Base-by-base conservation (phyloP, 2,113 vertebrate genomes). In the Mesitornis unicolor region DNA sequence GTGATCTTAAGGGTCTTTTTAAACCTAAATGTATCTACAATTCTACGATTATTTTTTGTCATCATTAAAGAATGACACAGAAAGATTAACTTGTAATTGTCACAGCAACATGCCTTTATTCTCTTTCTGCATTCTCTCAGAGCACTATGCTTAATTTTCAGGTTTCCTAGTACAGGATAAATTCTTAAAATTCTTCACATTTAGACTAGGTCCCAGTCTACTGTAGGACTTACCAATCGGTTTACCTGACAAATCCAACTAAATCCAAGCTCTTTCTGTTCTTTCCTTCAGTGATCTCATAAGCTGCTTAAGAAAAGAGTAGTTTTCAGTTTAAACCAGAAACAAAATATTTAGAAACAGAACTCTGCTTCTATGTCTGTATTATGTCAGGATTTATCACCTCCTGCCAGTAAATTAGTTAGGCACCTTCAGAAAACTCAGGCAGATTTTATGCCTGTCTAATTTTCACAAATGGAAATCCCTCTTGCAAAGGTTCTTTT, bases 341-440 rank as follows among this genome's bases (percentile, higher is more conserved):
- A 94, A 73, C 28, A 86, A 95, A 95, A 65, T 69, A 90, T 88
- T 94, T 86, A 90, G 79, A 77, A 93, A 65, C 15, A 86, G 28
- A 57, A 42, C 5, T 73, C 45, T 79, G 74, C 57, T 17, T 71
- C 67, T 73, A 11, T 45, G 54, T 53, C 33, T 90, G 50, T 80
- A 63, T 88, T 90, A 77, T 86, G 45, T 64, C 63, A 74, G 68
- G 76, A 63, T 94, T 90, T 93, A 77, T 77, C 54, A 84, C 18
- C 33, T 90, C 35, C 57, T 87, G 57, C 12, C 31, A 69, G 57
- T 80, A 94, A 90, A 94, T 69, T 73, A 91, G 40, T 59, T 50
- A 57, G 71, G 29, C 33, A 59, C 20, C 35, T 69, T 73, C 45
- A 80, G 68, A 92, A 92, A 63, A 71, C 68, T 92, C 68, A 81